A percentile compares a stretch with the other conserved stretches of the same genome.
These are phyloP conservation scores for Coluber constrictor DNA, from an alignment of 2,797 vertebrate genomes.

Conservation along the genomic window DNA sequence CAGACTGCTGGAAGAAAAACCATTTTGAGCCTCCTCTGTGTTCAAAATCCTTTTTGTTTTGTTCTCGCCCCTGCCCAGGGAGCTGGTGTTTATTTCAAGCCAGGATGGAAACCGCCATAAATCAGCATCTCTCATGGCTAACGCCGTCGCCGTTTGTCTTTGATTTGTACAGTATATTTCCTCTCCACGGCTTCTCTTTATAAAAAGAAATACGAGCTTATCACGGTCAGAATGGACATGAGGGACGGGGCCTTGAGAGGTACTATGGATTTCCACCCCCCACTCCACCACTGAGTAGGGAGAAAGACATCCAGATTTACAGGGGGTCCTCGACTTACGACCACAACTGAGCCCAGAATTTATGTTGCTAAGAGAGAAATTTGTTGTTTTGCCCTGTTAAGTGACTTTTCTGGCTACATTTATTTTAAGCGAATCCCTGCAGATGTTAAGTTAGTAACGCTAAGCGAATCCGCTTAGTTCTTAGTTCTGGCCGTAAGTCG, in stretches of 20 bases:
- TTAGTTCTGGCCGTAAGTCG: too few species aligned
- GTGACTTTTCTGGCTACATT: neutral
- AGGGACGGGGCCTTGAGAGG: neutral
- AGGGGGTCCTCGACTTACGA: neutral
- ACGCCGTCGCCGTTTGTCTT: conserved; percentile 1
- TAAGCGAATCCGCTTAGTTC: neutral
- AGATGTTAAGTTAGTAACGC: neutral
- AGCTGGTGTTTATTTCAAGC: neutral
- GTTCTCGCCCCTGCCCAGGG: neutral
- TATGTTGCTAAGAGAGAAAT: too few species aligned
- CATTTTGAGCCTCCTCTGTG: neutral
- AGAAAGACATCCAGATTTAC: neutral
- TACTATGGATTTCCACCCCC: neutral
- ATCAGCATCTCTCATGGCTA: conserved; percentile 1
- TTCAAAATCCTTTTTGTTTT: neutral
- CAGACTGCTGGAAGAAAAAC: neutral
- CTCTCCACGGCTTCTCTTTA: conserved; percentile 4
- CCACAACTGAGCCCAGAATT: neutral
- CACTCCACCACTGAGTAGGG: too few species aligned
- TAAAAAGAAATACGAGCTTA: conserved; percentile 21
- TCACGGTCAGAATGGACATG: neutral
- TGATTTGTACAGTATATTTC: conserved; percentile 27
- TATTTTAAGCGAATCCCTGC: neutral
- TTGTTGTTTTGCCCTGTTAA: neutral
- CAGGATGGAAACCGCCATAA: neutral